Base-by-base conservation (phyloP, 2,888 invertebrate species). In the Villa cingulata region DNA sequence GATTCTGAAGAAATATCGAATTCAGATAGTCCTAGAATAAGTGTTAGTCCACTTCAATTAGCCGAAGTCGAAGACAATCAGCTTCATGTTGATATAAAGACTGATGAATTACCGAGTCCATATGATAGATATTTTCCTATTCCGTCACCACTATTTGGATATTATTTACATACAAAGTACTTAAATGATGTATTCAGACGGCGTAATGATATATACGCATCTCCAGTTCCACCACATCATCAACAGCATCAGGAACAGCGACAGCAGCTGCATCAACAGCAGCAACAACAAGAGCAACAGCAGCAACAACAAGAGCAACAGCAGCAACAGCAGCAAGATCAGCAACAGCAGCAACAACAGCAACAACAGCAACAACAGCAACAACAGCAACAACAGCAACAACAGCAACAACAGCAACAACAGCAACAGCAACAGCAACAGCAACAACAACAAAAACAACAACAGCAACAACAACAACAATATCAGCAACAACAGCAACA, bases 141-240 rank as follows among this genome's bases (percentile, higher is more conserved):
- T 50, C 62, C 61, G 27, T 66, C 69, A 45, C 69, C 70, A 6
- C 53, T 69, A 41, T 77, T 78, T 65, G 77, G 77, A 58, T 75
- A 76, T 55, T 78, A 77, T 60, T 69, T 78, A 57, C 74, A 77
- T 58, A 74, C 74, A 55, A 77, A 77, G 68, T 77, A 77, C 66
- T 71, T 79, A 59, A 76, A 76, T 41, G 75, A 76, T 57, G 69
- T 76, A 47, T 74, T 74, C 55, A 72, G 76, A 20, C 70, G 75
- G 38, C 71, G 79, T 34, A 78, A 76, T 57, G 77, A 78, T 62
- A 76, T 79, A 51, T 80, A 80, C 56, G 70, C 53, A 47, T 53
- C 56, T 37, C 54, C 53, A 43, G 48, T 50, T 60, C 65, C 45
- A 59, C 64, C 32, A 61, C 63, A 20, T 62, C 66, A 48, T 61